These are phyloP conservation scores for Sebastes kiyomatsui DNA, from an alignment of 2,797 vertebrate species.

Conservation along the genomic window DNA sequence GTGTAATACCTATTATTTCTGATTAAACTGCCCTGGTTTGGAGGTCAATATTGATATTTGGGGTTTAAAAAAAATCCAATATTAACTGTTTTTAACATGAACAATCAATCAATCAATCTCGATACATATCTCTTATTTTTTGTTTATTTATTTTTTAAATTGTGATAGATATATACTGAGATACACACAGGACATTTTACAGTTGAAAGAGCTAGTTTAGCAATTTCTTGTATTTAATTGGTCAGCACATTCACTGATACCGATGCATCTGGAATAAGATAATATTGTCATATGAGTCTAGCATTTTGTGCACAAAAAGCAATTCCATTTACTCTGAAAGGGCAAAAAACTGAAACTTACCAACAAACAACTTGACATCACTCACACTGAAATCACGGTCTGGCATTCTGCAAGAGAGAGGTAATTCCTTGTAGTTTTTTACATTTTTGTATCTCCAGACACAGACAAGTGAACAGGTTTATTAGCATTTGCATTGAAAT, in stretches of 20 bases:
- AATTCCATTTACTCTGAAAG: background rate
- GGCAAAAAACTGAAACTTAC: slow-evolving; percentile 76
- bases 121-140: background rate
- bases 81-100: background rate
- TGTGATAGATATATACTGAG: background rate
- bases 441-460: background rate
- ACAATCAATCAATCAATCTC: background rate
- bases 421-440: background rate
- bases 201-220: background rate
- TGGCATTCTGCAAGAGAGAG: slow-evolving; percentile 88
- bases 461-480: background rate
- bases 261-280: background rate
- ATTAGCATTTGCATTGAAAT: background rate
- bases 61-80: background rate
- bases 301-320: background rate
- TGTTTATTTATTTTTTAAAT: background rate
- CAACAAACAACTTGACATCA: slow-evolving; percentile 94
- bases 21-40: background rate
- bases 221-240: background rate
- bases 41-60: background rate
- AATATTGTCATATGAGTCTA: background rate
- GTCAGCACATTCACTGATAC: background rate
- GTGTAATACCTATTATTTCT: background rate
- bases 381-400: slow-evolving; percentile 94
- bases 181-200: background rate